A percentile compares a stretch with the other conserved stretches of the same genome.
These are phyloP conservation scores for Melanotaenia pygmaea DNA, from an alignment of 2,797 vertebrate species.

Conservation along the genomic window DNA sequence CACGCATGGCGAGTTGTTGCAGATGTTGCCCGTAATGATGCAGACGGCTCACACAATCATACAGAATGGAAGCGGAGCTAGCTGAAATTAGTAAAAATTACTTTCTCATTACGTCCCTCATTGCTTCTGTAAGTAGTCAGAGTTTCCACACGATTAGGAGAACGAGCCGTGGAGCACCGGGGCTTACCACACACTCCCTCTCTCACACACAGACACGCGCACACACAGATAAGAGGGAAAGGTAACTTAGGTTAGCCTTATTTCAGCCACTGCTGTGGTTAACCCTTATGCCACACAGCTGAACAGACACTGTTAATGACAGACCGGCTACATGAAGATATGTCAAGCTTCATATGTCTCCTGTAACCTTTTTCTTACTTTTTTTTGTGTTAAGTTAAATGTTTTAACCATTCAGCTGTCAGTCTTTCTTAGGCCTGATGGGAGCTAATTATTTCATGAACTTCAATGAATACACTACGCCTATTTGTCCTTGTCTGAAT, in stretches of 20 bases:
- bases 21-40: conserved; percentile 86
- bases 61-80: conserved; percentile 79
- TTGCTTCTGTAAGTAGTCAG: conserved; percentile 88
- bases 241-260: conserved; percentile 28
- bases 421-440: conserved; percentile 62
- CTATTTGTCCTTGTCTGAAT: conserved; percentile 71
- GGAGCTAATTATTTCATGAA: conserved; percentile 78
- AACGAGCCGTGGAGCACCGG: conserved; percentile 72
- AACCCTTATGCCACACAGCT: conserved; percentile 51
- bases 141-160: conserved; percentile 85
- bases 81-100: conserved; percentile 88
- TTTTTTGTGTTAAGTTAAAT: conserved; percentile 48
- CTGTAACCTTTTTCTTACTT: conserved; percentile 18
- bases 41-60: conserved; percentile 82
- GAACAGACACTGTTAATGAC: conserved; percentile 55
- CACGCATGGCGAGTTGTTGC: conserved; percentile 77
- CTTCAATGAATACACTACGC: conserved; percentile 62
- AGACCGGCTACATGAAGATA: conserved; percentile 21
- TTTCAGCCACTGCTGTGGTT: conserved; percentile 35
- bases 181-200: conserved; percentile 42
- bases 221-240: conserved; percentile 18
- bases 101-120: conserved; percentile 89
- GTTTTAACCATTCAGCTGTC: conserved; percentile 62
- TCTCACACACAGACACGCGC: conserved; percentile 11
- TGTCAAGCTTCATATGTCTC: conserved; percentile 40